Base-by-base conservation (phyloP, 37 sponge, comb jelly and placozoan species). In the Amphimedon queenslandica region DNA sequence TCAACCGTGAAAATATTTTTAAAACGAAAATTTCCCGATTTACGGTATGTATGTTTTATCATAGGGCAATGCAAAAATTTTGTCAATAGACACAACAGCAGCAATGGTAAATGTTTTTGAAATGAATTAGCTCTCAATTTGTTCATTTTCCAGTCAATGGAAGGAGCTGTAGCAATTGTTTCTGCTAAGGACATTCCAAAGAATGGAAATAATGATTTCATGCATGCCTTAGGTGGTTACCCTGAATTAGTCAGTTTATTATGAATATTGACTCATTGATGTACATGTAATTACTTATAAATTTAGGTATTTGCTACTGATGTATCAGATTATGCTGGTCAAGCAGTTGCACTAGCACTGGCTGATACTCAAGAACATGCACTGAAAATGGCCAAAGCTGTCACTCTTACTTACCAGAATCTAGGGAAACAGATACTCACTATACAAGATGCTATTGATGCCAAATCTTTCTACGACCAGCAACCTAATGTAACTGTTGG, bases 291-390 rank as follows among this genome's bases (percentile, higher is more conserved):
- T 6, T 27, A n/a, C 20, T 69, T n/a, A 16, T 42, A 3, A 37
- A 2, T 75, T 11, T 61, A 90, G 90, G 65, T 90, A 1, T 76
- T 90, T 34, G 84, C 58, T 51, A 38, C 53, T 2, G 55, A 75
- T 3, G 58, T 61, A 13, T 76, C 78, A 0, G 43, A 74, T 40
- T 91, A 77, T 76, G 80, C 88, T 43, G 92, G 92, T 27, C 92
- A 91, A 31, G 82, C 92, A 30, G 70, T 86, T 23, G 92, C 81
- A 29, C 36, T 91, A 18, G 77, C 86, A 18, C 41, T 91, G 30
- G 92, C 92, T 57, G 91, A 90, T 55, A 90, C 78, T 35, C 91
- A 85, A 55, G 73, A 71, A 33, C 40, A 81, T 72, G 91, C 91
- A 18, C 35, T 72, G 28, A 31, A 29, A 57, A 84, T 84, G 27